phyloP scores from a whole-genome alignment of 2,797 vertebrate genomes.

The Falco berigora region DNA sequence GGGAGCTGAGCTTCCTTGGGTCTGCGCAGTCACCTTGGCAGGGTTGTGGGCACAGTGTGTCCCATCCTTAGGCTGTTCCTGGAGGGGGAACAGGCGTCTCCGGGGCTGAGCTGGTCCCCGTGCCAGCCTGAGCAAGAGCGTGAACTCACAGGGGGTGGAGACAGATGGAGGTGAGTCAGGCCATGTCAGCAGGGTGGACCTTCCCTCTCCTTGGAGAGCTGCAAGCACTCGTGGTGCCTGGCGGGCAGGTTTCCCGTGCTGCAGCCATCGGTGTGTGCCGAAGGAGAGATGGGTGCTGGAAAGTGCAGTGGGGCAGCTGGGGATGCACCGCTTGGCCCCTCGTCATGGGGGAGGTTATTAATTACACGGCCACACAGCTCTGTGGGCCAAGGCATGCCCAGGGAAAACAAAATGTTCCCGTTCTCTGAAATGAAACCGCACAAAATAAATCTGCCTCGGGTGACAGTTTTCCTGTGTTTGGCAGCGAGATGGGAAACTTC shows the following conservation, averaged over 20 bases:
- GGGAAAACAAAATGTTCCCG: background rate
- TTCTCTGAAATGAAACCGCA: conserved; percentile 28
- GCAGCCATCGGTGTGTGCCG: background rate
- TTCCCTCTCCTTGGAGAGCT: background rate
- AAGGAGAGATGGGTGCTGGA: background rate
- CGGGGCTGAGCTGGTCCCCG: background rate
- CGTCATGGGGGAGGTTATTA: background rate
- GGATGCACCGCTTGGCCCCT: background rate
- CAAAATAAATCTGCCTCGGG: conserved; percentile 41
- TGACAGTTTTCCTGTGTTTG: conserved; percentile 2
- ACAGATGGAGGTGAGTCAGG: background rate
- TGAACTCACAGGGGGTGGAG: background rate
- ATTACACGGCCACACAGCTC: background rate
- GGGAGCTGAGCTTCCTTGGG: background rate
- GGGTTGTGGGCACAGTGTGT: background rate
- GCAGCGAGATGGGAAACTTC: background rate
- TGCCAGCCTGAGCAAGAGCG: fast-evolving
- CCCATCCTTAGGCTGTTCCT: background rate
- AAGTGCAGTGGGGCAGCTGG: background rate
- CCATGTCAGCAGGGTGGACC: background rate
- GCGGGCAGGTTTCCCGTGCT: background rate
- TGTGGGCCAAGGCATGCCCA: background rate
- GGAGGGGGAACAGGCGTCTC: background rate
- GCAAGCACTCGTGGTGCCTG: background rate
- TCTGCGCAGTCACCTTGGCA: background rate